Conservation (phyloP, 1,140 invertebrate species). For the Thaumatotibia leucotreta region DNA sequence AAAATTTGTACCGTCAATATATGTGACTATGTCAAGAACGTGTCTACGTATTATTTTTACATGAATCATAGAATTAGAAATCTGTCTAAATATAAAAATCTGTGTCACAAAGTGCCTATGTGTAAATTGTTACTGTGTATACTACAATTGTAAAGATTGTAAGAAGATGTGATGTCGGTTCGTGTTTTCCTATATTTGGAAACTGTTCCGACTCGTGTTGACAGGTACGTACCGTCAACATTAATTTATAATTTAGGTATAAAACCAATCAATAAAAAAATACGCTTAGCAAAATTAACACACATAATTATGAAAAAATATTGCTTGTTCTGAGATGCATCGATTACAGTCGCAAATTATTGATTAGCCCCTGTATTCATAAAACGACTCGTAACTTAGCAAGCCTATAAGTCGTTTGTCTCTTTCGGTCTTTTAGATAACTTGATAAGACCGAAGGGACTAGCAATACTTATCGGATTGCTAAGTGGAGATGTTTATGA, state of each 20-base stretch:
- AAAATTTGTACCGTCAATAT: too few species aligned
- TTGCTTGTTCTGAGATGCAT: conserved; percentile 8
- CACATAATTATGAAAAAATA: conserved; percentile 5
- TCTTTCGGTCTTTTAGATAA: too few species aligned
- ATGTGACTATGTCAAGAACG: too few species aligned
- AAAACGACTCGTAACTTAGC: too few species aligned
- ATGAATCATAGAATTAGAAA: background rate
- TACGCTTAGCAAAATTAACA: background rate
- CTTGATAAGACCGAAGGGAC: too few species aligned
- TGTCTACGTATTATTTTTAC: background rate
- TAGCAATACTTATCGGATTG: too few species aligned
- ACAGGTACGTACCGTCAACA: background rate
- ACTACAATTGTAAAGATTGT: background rate
- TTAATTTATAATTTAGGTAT: background rate
- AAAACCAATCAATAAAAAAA: background rate
- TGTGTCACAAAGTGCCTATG: background rate
- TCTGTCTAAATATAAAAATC: background rate
- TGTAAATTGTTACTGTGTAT: background rate
- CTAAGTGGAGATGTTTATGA: too few species aligned
- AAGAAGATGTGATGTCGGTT: background rate
- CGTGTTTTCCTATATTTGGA: background rate
- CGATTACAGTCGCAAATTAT: background rate
- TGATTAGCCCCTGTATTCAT: too few species aligned
- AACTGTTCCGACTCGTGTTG: background rate
- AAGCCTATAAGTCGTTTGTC: too few species aligned